phyloP scores from a whole-genome alignment of 2,797 vertebrate species.

The Sylvia borin region DNA sequence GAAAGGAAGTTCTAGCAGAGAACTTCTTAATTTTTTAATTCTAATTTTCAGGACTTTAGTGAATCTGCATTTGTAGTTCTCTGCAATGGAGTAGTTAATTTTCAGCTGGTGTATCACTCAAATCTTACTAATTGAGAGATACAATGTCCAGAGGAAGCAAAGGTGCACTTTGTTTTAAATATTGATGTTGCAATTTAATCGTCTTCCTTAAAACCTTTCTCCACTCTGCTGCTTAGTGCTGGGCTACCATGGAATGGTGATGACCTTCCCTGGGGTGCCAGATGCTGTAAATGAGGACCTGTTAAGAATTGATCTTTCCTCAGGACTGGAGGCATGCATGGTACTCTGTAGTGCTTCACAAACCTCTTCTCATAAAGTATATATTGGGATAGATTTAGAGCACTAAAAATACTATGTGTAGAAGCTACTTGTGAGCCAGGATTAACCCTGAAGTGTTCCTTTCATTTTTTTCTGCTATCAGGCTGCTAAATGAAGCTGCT shows the following conservation, averaged over 20 bases:
- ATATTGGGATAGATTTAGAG: neutral
- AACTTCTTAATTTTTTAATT: neutral
- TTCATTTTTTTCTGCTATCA: neutral
- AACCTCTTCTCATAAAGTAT: neutral
- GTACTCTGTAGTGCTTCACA: neutral
- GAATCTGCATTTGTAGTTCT: neutral
- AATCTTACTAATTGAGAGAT: neutral
- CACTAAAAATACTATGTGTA: neutral
- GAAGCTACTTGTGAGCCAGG: neutral
- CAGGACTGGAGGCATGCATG: neutral
- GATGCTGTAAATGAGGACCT: neutral
- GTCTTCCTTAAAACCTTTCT: neutral
- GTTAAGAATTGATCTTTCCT: neutral
- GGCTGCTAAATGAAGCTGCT: neutral
- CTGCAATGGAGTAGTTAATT: neutral
- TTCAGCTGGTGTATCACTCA: neutral
- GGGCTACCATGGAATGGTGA: neutral
- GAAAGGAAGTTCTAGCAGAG: neutral
- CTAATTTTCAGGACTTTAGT: neutral
- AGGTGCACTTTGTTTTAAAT: neutral
- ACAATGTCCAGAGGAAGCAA: neutral
- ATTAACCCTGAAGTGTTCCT: neutral
- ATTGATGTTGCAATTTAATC: neutral
- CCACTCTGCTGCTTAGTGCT: neutral
- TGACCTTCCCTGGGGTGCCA: neutral